Evolutionary conservation across 1,140 invertebrate genomes (phyloP), one percentile per base, ranked within the genome.

Genomic region (Aphaenogaster rudis): DNA sequence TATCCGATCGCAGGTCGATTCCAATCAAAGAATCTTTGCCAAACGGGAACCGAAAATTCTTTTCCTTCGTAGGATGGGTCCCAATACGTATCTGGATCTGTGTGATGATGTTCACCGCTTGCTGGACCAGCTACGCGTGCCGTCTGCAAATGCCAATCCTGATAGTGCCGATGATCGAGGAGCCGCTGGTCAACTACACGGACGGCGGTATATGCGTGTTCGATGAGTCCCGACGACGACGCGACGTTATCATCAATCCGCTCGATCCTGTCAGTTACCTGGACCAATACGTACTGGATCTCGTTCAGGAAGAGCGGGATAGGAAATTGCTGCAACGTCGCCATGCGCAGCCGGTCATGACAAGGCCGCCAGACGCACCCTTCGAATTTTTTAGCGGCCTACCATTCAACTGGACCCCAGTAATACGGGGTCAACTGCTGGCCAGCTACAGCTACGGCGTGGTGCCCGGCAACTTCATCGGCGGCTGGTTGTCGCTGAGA

Each of bases 131-230:
- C 48, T 97, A 97, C 93, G 97, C 97, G 96, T 96, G 97, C 63
- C 95, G 97, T 61, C 96, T 97, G 7, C 97, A 97, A 92, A 97
- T 97, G 95, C 97, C 97, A 8, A 96, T 97, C 50, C 96, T 97
- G 79, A 96, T 97, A 17, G 96, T 97, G 3, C 97, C 97, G 2
- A 97, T 97, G 97, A 96, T 97, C 67, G 48, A 21, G 21, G 77
- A 80, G 0, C 0, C 4, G 0, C 45, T 59, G 0, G 50, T 74
- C 5, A 87, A 90, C 9, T 0, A 0, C 0, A 39, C 59, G 7
- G 4, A 3, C 11, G 21, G 15, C 0, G 90, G 91, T 7, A 89
- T 69, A 0, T 93, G 92, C 72, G 2, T 52, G 9, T 8, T 13
- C 2, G 15, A 77, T 0, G 50, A 66, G 0, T 6, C 87, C 17